Conservation (phyloP, 2,888 invertebrate species). For the Parthenolecanium corni region DNA sequence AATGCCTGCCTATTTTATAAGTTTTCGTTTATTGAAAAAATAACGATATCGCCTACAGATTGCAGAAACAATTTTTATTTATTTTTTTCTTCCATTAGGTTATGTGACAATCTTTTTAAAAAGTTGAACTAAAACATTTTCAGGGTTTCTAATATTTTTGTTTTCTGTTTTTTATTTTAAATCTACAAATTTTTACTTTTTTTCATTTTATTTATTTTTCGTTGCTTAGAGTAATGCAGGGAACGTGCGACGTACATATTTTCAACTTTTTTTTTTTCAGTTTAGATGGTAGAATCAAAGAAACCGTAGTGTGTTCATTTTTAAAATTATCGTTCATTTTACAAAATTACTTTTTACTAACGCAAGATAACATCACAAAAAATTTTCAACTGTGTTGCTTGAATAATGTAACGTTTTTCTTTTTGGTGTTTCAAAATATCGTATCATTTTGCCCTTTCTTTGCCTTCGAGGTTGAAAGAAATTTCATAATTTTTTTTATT, state of each 20-base stretch:
- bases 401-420: conserved; percentile 5
- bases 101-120: too few species aligned
- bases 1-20: too few species aligned
- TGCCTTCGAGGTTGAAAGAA: too few species aligned
- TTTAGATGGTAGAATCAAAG: conserved; percentile 24
- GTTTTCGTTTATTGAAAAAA: too few species aligned
- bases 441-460: not conserved
- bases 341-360: not conserved
- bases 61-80: too few species aligned
- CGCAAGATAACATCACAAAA: conserved; percentile 5
- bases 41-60: too few species aligned
- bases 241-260: conserved; percentile 5
- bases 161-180: not conserved
- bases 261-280: conserved; percentile 8
- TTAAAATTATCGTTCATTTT: not conserved
- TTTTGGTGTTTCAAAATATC: conserved; percentile 11
- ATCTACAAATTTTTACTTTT: too few species aligned
- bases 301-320: conserved; percentile 27
- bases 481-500: conserved; percentile 8
- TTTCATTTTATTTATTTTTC: too few species aligned
- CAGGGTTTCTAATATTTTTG: not conserved
- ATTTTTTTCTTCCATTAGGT: too few species aligned
- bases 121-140: too few species aligned
- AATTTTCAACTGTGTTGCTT: conserved; percentile 8
- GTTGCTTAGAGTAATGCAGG: not conserved